Base-by-base conservation (phyloP, 1,140 invertebrate genomes). In the Zaprionus ornatus region DNA sequence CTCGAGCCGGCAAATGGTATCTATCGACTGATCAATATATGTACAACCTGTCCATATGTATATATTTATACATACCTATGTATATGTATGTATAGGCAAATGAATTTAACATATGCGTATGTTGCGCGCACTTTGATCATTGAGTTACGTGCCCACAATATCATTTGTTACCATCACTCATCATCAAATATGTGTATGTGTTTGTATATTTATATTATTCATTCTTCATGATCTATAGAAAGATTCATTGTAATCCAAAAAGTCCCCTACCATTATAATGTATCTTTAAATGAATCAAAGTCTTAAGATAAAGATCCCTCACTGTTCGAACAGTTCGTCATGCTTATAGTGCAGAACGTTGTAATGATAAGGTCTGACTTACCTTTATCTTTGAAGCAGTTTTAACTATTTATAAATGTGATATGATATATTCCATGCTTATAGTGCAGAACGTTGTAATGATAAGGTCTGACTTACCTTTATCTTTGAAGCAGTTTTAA, bases 71-170 rank as follows among this genome's bases (percentile, higher is more conserved):
- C 13, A 5, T 21, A 42, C 27, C 13, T 4, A 42, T 37, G 54
- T 2, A 23, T 23, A 7, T 55, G 9, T 25, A 4, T 60, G 21
- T 60, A 17, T 3, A 29, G 5, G 15, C 13, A 29, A 21, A 50
- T 74, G 42, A 71, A 50, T 63, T 42, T 63, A 32, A 32, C 29
- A 32, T 10, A 67, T 23, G 32, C 59, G 54, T 63, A 57, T 21
- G 21, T 32, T 27, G 40, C 40, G 63, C 57, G 74, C 72, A 77
- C 72, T 77, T 83, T 83, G 63, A 35, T 37, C 29, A n/a, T 1
- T 35, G 63, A 48, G 56, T 56, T 66, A 77, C 67, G 59, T 71
- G 57, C 50, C 42, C 17, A 21, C 21, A 62, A 32, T 48, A n/a
- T 23, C 35, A 23, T 29, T 40, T 29, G 37, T 19, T 57, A 23